Percentiles rank a stretch among this genome's conserved stretches.
phyloP scores from a whole-genome alignment of 2,888 invertebrate species.

The Drosophila formosana region DNA sequence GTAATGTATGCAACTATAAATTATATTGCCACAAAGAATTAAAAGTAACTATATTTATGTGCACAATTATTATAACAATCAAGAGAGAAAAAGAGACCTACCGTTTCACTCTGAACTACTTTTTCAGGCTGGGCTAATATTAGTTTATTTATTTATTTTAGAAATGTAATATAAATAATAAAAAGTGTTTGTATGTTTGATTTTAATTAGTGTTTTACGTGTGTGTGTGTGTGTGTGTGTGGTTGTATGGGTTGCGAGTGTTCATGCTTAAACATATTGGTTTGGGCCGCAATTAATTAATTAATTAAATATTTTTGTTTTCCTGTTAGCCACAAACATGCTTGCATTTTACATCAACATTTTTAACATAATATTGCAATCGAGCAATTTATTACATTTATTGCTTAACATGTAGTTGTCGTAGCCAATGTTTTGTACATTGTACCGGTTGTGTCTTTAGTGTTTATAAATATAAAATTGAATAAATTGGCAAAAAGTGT shows the following conservation, averaged over 20 bases:
- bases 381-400: slow-evolving; percentile 25
- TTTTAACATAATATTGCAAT: slow-evolving; percentile 37
- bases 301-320: slow-evolving; percentile 47
- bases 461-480: slow-evolving; percentile 1
- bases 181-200: slow-evolving; percentile 14
- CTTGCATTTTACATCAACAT: slow-evolving; percentile 54
- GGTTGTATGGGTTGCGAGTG: background rate
- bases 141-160: slow-evolving; percentile 32
- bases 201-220: slow-evolving; percentile 34
- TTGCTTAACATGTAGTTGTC: slow-evolving; percentile 53
- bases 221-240: slow-evolving; percentile 17
- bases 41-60: slow-evolving; percentile 20
- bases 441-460: slow-evolving; percentile 17
- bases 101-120: background rate
- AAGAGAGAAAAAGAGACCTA: background rate
- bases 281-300: slow-evolving; percentile 56
- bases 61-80: slow-evolving; percentile 9
- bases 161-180: slow-evolving; percentile 12
- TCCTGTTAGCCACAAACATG: slow-evolving; percentile 54
- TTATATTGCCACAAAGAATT: slow-evolving; percentile 11
- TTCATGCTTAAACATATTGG: slow-evolving; percentile 17
- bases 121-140: slow-evolving; percentile 13
- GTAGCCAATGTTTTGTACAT: slow-evolving; percentile 32
- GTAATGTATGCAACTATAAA: slow-evolving; percentile 23
- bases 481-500: background rate